Evolutionary conservation across 2,888 invertebrate species (phyloP).

Genomic region (Drosophila colorata): DNA sequence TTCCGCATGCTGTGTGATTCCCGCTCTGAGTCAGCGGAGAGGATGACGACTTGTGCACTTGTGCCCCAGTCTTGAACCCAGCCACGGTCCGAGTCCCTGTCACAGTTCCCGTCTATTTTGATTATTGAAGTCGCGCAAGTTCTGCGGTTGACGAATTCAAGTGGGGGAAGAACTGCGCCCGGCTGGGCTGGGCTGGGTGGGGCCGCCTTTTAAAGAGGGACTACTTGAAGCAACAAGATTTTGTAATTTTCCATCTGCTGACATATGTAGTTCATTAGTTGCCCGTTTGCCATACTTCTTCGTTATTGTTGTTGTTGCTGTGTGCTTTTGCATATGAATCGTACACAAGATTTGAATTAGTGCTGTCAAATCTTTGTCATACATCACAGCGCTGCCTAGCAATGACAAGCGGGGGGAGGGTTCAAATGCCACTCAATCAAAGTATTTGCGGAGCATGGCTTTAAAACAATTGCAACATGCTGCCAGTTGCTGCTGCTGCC

Average conservation of each 20-base stretch:
- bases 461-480: conserved; percentile 58
- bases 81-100: conserved; percentile 14
- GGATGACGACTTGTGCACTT: conserved; percentile 44
- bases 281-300: not conserved
- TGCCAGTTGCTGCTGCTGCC: conserved; percentile 4
- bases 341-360: conserved; percentile 80
- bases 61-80: conserved; percentile 41
- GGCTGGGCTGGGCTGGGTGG: not conserved
- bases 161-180: conserved; percentile 28
- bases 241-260: conserved; percentile 75
- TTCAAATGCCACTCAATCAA: conserved; percentile 70
- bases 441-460: conserved; percentile 55
- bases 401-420: conserved; percentile 15
- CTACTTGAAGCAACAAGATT: conserved; percentile 54
- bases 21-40: conserved; percentile 28
- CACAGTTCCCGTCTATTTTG: conserved; percentile 39
- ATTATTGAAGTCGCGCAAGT: conserved; percentile 61
- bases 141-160: conserved; percentile 49
- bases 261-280: conserved; percentile 79
- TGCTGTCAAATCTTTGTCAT: conserved; percentile 79
- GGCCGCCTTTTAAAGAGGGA: conserved; percentile 48
- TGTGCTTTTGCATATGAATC: conserved; percentile 56
- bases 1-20: conserved; percentile 53
- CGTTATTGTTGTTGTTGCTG: not conserved
- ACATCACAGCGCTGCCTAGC: conserved; percentile 43